phyloP scores from a whole-genome alignment of 2,797 vertebrate genomes.

The Malacoctenus gilli region DNA sequence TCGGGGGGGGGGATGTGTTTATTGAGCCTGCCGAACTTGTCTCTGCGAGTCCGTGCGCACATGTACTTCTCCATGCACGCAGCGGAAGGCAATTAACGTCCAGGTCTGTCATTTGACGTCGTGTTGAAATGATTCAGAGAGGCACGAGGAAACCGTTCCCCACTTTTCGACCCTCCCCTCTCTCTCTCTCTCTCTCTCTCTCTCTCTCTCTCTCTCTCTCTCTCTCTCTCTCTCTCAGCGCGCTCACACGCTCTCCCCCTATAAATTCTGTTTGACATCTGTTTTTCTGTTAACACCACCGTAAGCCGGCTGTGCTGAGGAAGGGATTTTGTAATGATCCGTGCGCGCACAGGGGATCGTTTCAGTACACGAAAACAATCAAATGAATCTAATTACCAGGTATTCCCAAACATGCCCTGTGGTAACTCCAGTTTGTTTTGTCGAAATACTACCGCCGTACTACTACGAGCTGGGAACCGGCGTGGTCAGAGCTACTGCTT shows the following conservation, averaged over 20 bases:
- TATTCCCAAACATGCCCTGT: conserved; percentile 56
- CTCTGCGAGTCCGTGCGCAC: conserved; percentile 53
- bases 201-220: background rate
- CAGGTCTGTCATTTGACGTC: conserved; percentile 56
- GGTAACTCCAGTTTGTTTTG: conserved; percentile 52
- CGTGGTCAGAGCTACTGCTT: conserved; percentile 50
- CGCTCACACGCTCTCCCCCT: conserved; percentile 48
- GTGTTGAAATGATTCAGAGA: conserved; percentile 44
- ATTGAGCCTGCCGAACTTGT: conserved; percentile 60
- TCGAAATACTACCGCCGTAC: conserved; percentile 47
- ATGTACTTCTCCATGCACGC: conserved; percentile 33
- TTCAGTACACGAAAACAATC: conserved; percentile 53
- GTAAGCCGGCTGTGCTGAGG: conserved; percentile 43
- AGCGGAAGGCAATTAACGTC: conserved; percentile 46
- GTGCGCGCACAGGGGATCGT: conserved; percentile 50
- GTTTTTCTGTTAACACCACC: conserved; percentile 62
- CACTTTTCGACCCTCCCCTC: background rate
- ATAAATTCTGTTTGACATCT: conserved; percentile 63
- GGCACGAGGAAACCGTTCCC: conserved; percentile 20
- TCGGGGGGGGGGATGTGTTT: conserved; percentile 61
- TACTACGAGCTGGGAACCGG: conserved; percentile 51
- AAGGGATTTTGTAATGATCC: conserved; percentile 63
- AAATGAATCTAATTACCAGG: conserved; percentile 62
- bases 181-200: background rate
- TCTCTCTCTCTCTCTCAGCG: conserved; percentile 4